Evolutionary conservation across 2,888 invertebrate species (phyloP).

Genomic region (Tenthredo distinguenda): DNA sequence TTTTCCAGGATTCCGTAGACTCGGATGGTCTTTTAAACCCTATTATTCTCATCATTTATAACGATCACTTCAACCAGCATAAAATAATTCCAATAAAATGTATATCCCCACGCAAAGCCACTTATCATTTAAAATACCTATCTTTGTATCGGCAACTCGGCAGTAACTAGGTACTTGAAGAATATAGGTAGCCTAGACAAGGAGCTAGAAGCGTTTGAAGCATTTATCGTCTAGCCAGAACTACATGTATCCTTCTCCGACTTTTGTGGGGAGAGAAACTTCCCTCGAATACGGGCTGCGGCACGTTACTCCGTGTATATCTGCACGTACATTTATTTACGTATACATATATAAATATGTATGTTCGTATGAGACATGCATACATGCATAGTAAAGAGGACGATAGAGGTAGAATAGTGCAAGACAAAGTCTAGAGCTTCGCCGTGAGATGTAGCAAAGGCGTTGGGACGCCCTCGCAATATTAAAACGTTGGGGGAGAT

Average conservation of each 20-base stretch:
- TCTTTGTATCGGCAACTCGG: neutral
- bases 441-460: neutral
- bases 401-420: conserved; percentile 10
- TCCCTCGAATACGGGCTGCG: neutral
- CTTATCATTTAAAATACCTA: neutral
- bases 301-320: conserved; percentile 10
- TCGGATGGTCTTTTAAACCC: neutral
- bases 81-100: neutral
- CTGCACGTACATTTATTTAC: conserved; percentile 2
- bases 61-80: neutral
- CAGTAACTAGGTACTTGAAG: neutral
- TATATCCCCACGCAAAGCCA: neutral
- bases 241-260: conserved; percentile 3
- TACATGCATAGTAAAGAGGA: neutral
- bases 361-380: neutral
- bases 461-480: conserved; percentile 4
- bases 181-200: conserved; percentile 12
- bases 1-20: neutral
- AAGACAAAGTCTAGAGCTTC: conserved; percentile 36
- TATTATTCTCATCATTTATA: neutral
- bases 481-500: conserved; percentile 16
- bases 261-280: conserved; percentile 1
- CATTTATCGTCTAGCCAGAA: conserved; percentile 35
- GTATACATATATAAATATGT: neutral
- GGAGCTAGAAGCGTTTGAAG: conserved; percentile 1